A percentile compares a stretch with the other conserved stretches of the same genome.
Evolutionary conservation across 2,797 vertebrate species (phyloP).

Genomic region (Sebastes oblongus): DNA sequence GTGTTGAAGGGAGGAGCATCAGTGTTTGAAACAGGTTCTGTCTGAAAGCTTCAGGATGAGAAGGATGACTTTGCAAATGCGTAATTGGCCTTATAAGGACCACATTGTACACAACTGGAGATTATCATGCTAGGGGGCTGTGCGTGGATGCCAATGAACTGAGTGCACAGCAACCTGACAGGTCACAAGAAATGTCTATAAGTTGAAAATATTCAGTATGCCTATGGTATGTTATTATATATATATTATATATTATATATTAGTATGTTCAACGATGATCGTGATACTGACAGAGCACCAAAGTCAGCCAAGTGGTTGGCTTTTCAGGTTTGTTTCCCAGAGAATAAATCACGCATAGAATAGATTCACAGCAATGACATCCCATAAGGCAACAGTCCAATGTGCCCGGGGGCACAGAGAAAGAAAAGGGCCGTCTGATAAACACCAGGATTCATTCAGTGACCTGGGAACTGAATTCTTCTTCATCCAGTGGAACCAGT

Average conservation of each 20-base stretch:
- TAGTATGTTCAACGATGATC: neutral
- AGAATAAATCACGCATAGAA: constrained; percentile 6
- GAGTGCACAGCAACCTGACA: constrained; percentile 25
- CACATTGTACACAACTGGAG: neutral
- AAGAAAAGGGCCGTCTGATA: constrained; percentile 8
- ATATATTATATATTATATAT: too few relatives aligned
- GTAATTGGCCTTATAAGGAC: neutral
- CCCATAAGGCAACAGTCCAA: neutral
- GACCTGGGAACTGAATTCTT: constrained; percentile 32
- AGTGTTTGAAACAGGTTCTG: neutral
- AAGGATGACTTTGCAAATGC: neutral
- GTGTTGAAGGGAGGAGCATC: neutral
- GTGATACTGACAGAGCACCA: constrained; percentile 2
- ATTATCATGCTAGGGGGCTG: neutral
- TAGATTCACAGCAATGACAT: neutral
- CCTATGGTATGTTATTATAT: neutral
- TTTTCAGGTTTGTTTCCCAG: neutral
- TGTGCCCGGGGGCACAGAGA: neutral
- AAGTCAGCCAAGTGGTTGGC: neutral
- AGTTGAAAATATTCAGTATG: neutral
- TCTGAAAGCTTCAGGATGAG: neutral
- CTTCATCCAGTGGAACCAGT: constrained; percentile 19
- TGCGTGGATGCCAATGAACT: neutral
- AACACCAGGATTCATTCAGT: constrained; percentile 18
- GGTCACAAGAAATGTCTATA: neutral